Base-by-base conservation (phyloP, 2,888 invertebrate species). In the Lasioglossum villosulum region DNA sequence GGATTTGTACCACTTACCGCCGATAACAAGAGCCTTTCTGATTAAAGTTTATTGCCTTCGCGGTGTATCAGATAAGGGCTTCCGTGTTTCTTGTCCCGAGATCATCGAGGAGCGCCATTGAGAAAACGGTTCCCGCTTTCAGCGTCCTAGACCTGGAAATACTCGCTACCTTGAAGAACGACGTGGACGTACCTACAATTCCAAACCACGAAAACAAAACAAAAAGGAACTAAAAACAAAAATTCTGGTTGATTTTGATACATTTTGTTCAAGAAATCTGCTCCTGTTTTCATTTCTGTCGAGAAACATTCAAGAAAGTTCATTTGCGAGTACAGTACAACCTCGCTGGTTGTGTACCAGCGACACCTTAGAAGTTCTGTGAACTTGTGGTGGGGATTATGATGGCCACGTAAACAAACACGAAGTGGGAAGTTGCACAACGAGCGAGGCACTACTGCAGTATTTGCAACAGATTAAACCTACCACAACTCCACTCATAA, bases 111-210 rank as follows among this genome's bases (percentile, higher is more conserved):
- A 52, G 72, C 66, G 71, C 56, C 79, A 70, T 42, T 68, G 30
- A 77, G 71, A 34, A 39, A 56, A 27, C 34, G 72, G 72, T 48
- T 45, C 72, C 45, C 72, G 42, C 34, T 68, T 71, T 78, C 27
- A 56, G 75, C 87, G 88, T 82, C 86, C 85, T 88, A 88, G 85
- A 88, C 85, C 88, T 83, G 82, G 82, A 82, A 84, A 84, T 66
- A 30, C 37, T 30, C 39, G 68, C 77, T 77, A 52, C 77, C 77
- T 77, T 77, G 77, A 52, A 48, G n/a, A 45, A 34, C 30, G 42
- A 14, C 52, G 5, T 34, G 68, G 68, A 70, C 48, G 37, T 42
- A 19, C 56, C 27, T 23, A 23, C 42, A 30, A 12, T 23, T 63
- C 63, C 30, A 23, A 27, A 39, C 30, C 30, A 19, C 30, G 6